Evolutionary conservation across 2,797 vertebrate species (phyloP).

Genomic region (Cuniculus paca): DNA sequence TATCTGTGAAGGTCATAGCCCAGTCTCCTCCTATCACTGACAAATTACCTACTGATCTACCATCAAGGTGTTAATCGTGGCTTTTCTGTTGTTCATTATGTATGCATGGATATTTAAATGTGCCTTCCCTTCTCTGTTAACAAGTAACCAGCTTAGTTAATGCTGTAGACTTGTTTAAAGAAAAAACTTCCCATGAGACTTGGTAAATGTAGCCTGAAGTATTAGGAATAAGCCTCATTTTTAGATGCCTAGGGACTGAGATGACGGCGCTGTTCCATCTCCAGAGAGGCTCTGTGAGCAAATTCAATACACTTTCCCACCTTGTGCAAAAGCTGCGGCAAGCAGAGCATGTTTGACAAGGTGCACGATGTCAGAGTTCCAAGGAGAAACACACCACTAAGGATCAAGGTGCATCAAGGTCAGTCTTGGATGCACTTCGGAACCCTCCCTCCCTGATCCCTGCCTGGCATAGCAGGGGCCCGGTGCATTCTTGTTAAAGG

Average conservation of each 20-base stretch:
- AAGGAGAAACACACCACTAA: neutral
- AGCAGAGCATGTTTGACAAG: neutral
- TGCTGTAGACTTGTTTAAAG: conserved; percentile 75
- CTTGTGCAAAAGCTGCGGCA: neutral
- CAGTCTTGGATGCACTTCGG: neutral
- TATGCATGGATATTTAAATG: conserved; percentile 17
- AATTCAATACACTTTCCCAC: neutral
- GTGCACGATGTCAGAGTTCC: neutral
- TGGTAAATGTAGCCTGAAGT: conserved; percentile 61
- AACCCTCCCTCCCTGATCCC: too few relatives aligned
- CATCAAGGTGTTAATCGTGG: neutral
- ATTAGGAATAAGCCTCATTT: conserved; percentile 64
- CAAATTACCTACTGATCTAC: neutral
- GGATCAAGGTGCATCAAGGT: neutral
- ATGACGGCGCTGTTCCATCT: neutral
- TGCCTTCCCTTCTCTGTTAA: conserved; percentile 55
- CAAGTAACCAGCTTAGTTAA: conserved; percentile 63
- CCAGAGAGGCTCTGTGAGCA: conserved; percentile 8
- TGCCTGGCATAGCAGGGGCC: neutral
- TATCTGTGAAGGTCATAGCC: neutral
- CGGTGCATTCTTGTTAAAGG: neutral
- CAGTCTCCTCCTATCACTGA: neutral
- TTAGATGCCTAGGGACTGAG: conserved; percentile 13
- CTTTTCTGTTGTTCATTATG: conserved; percentile 25
- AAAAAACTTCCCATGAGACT: conserved; percentile 64